Conservation (phyloP, 2,888 invertebrate species). For the Callyntrura guangdongensis region DNA sequence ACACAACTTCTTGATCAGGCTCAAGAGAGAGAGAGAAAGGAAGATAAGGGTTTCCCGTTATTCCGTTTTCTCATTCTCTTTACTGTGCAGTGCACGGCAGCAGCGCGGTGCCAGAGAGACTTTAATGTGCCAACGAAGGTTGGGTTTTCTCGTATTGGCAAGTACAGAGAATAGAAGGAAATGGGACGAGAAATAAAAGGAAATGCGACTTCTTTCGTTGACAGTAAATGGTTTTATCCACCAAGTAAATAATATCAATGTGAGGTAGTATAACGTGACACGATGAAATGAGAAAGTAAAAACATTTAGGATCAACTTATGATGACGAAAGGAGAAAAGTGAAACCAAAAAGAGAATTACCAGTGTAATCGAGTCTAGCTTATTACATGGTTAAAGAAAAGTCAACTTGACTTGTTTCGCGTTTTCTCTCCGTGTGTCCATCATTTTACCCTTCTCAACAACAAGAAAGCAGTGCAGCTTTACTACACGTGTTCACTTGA, state of each 20-base stretch:
- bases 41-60: constrained; percentile 69
- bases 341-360: constrained; percentile 46
- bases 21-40: constrained; percentile 53
- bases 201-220: constrained; percentile 69
- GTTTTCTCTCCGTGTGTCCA: background rate
- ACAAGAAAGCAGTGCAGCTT: constrained; percentile 13
- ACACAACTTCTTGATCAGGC: constrained; percentile 58
- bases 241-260: constrained; percentile 46
- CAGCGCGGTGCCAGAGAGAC: constrained; percentile 14
- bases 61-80: constrained; percentile 46
- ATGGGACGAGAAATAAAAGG: constrained; percentile 64
- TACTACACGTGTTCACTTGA: constrained; percentile 55
- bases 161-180: constrained; percentile 42
- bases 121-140: constrained; percentile 58
- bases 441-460: background rate
- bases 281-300: constrained; percentile 24
- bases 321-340: constrained; percentile 33
- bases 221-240: constrained; percentile 47
- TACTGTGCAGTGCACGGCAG: background rate
- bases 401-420: constrained; percentile 15
- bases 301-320: constrained; percentile 30
- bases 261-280: background rate
- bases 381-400: constrained; percentile 27
- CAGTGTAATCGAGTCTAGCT: background rate
- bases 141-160: constrained; percentile 19